Base-by-base conservation (phyloP, 2,888 invertebrate species). In the Patella depressa region DNA sequence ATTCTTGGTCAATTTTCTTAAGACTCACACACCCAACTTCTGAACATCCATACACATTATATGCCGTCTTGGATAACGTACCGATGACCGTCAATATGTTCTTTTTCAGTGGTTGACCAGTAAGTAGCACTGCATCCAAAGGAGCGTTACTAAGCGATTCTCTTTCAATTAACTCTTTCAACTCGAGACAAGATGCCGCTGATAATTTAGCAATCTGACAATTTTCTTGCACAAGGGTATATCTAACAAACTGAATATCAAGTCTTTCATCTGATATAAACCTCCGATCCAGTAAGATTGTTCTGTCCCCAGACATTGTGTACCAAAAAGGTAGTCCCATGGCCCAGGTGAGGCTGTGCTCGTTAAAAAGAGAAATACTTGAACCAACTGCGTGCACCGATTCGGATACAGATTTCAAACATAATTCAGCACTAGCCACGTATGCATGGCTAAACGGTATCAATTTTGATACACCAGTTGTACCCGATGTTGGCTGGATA, bases 1-100 rank as follows among this genome's bases (percentile, higher is more conserved):
- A 79, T 79, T 65, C 24, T 65, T 65, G n/a, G 24, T 24, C 24
- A n/a, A 65, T 3, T n/a, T n/a, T 19, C 24, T 65, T 65, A 65
- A 65, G 12, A 11, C 7, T 65, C 19, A 9, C n/a, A 5, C 7
- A n/a, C n/a, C 65, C 24, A 14, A 12, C 12, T 65, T 65, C 65
- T 9, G 65, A 9, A 65, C 19, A 65, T 19, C 65, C 65, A 19
- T 65, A 65, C 24, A 65, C 11, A 65, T 65, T 65, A 12, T 65
- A 65, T 3, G 19, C n/a, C 7, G 24, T 24, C n/a, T 65, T 11
- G 5, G 9, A 11, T 11, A 19, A 24, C 3, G 65, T 65, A 19
- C n/a, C 7, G 24, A n/a, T 9, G 11, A n/a, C 2, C n/a, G n/a
- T 24, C n/a, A 65, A 7, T n/a, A 65, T 24, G 11, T 7, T 24